phyloP scores from a whole-genome alignment of 2,113 vertebrate genomes.

The Typhlomys cinereus region DNA sequence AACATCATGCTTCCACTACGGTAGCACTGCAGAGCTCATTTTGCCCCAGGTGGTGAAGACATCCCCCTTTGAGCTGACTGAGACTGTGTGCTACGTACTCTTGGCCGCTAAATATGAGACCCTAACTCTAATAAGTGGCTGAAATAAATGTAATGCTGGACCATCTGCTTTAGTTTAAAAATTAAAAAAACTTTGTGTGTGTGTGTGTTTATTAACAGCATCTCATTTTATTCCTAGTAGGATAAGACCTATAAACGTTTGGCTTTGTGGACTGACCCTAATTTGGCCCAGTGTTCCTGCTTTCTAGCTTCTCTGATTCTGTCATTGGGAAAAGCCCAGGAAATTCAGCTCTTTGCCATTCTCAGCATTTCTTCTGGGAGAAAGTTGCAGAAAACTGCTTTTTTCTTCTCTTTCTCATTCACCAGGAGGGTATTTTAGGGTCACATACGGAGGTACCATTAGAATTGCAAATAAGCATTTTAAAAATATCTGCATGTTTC shows the following conservation, averaged over 20 bases:
- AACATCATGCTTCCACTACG: not conserved
- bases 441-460: not conserved
- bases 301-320: not conserved
- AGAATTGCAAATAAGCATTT: not conserved
- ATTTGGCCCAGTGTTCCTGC: not conserved
- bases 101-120: not conserved
- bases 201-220: not conserved
- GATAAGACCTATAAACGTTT: not conserved
- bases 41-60: not conserved
- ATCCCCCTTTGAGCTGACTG: not conserved
- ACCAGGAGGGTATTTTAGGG: not conserved
- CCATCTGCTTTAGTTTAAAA: not conserved
- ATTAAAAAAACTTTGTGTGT: not conserved
- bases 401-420: not conserved
- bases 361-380: not conserved
- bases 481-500: not conserved
- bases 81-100: not conserved
- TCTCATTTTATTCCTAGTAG: not conserved
- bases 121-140: not conserved
- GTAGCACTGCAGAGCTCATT: not conserved
- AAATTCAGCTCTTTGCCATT: not conserved
- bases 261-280: not conserved
- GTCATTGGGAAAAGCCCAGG: not conserved
- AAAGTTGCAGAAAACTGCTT: not conserved
- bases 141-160: not conserved